These are phyloP conservation scores for Sciaenops ocellatus DNA, from an alignment of 2,797 vertebrate species.

Conservation along the genomic window DNA sequence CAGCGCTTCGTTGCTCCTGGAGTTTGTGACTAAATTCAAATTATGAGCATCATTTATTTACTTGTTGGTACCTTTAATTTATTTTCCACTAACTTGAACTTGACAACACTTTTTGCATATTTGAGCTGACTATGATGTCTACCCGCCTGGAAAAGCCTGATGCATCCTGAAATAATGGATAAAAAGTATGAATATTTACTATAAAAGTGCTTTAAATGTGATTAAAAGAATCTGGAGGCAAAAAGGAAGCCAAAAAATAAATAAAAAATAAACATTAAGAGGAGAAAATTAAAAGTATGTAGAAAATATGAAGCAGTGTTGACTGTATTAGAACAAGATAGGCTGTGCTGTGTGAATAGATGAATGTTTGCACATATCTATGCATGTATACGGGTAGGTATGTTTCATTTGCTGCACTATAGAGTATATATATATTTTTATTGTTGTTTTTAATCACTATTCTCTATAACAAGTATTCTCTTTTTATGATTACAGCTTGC, in stretches of 20 bases:
- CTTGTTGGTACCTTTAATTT: no score
- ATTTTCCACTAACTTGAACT: no score
- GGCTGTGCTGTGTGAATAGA: background rate
- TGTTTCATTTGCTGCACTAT: background rate
- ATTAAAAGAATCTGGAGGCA: background rate
- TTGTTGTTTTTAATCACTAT: no score
- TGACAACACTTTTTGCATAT: no score
- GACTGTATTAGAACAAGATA: slow-evolving; percentile 3
- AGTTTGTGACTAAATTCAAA: no score
- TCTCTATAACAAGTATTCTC: background rate
- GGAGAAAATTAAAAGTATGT: background rate
- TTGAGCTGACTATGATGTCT: no score
- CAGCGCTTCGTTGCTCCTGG: no score
- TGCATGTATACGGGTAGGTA: background rate
- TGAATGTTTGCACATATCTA: background rate
- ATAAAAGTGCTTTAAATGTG: slow-evolving; percentile 11
- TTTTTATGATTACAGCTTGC: background rate
- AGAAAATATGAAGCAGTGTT: background rate
- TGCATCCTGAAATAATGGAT: background rate
- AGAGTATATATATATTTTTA: no score
- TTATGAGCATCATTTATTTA: no score
- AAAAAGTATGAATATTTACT: background rate
- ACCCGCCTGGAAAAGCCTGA: background rate
- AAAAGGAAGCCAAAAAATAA: background rate
- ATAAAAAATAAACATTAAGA: background rate